Evolutionary conservation across 2,113 vertebrate genomes (phyloP), one percentile per base, ranked within the genome.

Genomic region (Raja brachyura): DNA sequence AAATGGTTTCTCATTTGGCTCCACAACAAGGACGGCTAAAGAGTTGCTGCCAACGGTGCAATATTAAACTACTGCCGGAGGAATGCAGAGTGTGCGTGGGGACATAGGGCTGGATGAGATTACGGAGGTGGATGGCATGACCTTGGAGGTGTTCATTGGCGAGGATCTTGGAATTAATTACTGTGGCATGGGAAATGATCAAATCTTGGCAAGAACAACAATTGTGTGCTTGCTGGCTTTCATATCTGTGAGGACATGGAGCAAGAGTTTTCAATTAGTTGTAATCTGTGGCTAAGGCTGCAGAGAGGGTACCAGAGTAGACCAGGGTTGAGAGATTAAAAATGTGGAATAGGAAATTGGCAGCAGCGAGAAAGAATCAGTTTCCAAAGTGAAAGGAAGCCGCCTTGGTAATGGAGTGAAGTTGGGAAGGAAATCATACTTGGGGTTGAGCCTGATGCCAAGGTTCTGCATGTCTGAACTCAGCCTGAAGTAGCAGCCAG

Each of bases 401-500:
- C 61, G 56, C 83, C 28, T 63, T 63, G 59, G 54, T 83, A 83
- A 83, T 56, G 14, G 70, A 73, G 70, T 73, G 70, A 28, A 25
- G 11, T n/a, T 63, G 83, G 5, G 22, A 85, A 86, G 83, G 83
- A 86, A 86, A 31, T 86, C 83, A 86, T 61, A 86, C 56, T 86
- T 63, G 28, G 28, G 56, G 59, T 63, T 86, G 83, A 86, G 9
- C 11, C n/a, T 61, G 25, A 86, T 86, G 83, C 25, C 56, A 31
- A 86, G 59, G 11, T 86, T 86, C 56, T 86, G 56, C 83, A 86
- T 61, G 28, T 86, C 83, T 86, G 83, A n/a, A 61, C 4, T 86
- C 28, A 86, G 83, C 0, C 83, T 61, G 56, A 81, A 59, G 4
- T 86, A 28, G 59, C 56, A 86, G 59, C 25, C 56, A 63, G 56